A percentile compares a stretch with the other conserved stretches of the same genome.
Conservation (phyloP, 2,113 vertebrate species). For the Passer montanus region DNA sequence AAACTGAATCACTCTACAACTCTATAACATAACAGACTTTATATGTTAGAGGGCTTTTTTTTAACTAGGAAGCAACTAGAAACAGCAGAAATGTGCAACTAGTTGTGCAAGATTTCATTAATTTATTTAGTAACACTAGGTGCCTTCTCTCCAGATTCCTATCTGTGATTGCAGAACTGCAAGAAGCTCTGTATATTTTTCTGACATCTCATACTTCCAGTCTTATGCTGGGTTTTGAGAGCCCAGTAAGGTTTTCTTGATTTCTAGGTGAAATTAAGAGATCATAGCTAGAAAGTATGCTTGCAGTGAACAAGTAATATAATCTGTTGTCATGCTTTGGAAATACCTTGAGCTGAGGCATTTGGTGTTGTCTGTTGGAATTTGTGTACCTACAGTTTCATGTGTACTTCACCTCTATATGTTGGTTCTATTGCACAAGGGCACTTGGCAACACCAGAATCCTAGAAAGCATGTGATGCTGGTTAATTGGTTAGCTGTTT, state of each 20-base stretch:
- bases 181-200: background rate
- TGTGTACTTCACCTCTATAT: background rate
- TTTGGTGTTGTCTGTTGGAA: background rate
- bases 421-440: background rate
- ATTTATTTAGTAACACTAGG: background rate
- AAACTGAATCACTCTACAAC: background rate
- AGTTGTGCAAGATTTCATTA: background rate
- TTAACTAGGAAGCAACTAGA: background rate
- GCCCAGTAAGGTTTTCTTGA: background rate
- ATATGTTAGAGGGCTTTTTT: background rate
- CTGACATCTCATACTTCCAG: background rate
- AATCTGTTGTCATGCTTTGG: background rate
- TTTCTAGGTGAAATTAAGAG: background rate
- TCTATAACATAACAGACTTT: background rate
- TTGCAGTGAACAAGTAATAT: background rate
- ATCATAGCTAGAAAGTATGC: background rate
- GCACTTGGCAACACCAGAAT: background rate
- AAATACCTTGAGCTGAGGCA: background rate
- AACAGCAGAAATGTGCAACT: background rate
- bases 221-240: background rate
- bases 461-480: background rate
- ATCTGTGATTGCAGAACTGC: background rate
- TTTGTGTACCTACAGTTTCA: accelerated
- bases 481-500: background rate
- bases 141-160: background rate